Base-by-base conservation (phyloP, 2,888 invertebrate species). In the Diploptera punctata region DNA sequence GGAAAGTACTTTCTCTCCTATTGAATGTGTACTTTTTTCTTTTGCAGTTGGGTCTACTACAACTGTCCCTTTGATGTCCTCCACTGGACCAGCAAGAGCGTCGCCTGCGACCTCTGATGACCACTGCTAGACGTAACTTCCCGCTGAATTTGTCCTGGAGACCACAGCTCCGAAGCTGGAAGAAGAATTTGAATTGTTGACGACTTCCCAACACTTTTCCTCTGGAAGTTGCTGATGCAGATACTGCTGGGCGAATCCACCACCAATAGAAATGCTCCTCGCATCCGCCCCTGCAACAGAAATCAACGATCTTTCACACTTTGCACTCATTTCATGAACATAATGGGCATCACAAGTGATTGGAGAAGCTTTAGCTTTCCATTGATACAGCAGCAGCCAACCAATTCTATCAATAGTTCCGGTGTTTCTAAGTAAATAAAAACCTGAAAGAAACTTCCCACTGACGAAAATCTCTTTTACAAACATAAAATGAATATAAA, bases 281-380 rank as follows among this genome's bases (percentile, higher is more conserved):
- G 76, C 77, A 78, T 78, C 76, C 77, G 76, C 78, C 76, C 78
- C 78, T 78, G 78, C 33, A 33, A 33, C 33, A 33, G 10, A 7
- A 33, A 33, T n/a, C n/a, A n/a, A n/a, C n/a, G n/a, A n/a, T n/a
- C n/a, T n/a, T n/a, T n/a, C n/a, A n/a, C 16, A 13, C 43, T 18
- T 43, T 19, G 54, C 54, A 13, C 18, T 62, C 38, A 16, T 49
- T n/a, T 18, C 49, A 49, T 49, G 18, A 49, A 47, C 13, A n/a
- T n/a, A n/a, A n/a, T n/a, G n/a, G n/a, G n/a, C n/a, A n/a, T n/a
- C n/a, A n/a, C n/a, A n/a, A n/a, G n/a, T n/a, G n/a, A n/a, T n/a
- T n/a, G n/a, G n/a, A n/a, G n/a, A n/a, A n/a, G n/a, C n/a, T n/a
- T n/a, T n/a, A n/a, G n/a, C n/a, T n/a, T n/a, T n/a, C n/a, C n/a